phyloP scores from a whole-genome alignment of 2,113 vertebrate genomes.

The Ceyx cyanopectus region DNA sequence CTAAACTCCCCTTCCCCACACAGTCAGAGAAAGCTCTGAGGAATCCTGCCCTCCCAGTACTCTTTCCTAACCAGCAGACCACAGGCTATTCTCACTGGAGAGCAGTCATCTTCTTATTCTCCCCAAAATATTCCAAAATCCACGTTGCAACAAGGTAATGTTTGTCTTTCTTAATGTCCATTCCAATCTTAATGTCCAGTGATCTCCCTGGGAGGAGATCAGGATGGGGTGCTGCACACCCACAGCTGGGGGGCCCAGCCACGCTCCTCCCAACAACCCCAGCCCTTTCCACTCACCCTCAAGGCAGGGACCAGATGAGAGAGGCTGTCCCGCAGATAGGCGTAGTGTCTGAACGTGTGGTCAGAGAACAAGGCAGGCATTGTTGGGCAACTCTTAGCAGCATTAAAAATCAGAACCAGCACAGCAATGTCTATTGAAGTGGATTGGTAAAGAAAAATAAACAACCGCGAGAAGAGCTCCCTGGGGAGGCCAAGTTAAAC shows the following conservation, averaged over 20 bases:
- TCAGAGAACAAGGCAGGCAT: conserved; percentile 97
- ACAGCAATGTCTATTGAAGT: conserved; percentile 90
- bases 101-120: background rate
- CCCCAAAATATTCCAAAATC: background rate
- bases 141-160: background rate
- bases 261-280: too few relatives aligned
- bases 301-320: conserved; percentile 94
- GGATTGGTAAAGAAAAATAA: conserved; percentile 57
- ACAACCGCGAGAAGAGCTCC: background rate
- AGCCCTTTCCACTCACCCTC: conserved; percentile 77
- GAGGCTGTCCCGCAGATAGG: conserved; percentile 95
- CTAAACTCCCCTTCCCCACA: background rate
- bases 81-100: background rate
- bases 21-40: background rate
- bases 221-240: too few relatives aligned
- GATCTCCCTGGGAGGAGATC: too few relatives aligned
- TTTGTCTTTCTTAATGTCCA: background rate
- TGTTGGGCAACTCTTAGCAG: conserved; percentile 93
- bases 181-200: background rate
- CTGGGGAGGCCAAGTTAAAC: background rate
- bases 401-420: conserved; percentile 96
- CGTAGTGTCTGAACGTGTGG: conserved; percentile 95
- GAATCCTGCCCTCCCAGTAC: background rate
- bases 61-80: background rate
- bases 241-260: too few relatives aligned